phyloP scores from a whole-genome alignment of 2,797 vertebrate genomes.

The Neosilurus hyrtlii region DNA sequence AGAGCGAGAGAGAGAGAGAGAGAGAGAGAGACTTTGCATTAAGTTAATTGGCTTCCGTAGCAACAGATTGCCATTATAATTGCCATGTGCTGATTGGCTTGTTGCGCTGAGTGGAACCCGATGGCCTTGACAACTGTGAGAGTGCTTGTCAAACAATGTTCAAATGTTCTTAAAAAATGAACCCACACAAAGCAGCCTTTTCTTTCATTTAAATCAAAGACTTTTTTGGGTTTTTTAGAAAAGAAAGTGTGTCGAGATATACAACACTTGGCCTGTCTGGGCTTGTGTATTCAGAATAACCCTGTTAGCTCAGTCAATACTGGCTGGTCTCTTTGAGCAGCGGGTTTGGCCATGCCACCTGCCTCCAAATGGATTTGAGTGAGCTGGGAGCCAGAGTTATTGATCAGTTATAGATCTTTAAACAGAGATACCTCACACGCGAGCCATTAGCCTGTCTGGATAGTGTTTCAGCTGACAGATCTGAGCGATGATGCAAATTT shows the following conservation, averaged over 20 bases:
- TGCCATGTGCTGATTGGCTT: slow-evolving; percentile 47
- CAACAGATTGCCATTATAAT: slow-evolving; percentile 60
- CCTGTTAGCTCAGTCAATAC: slow-evolving; percentile 63
- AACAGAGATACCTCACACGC: slow-evolving; percentile 69
- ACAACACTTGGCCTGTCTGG: slow-evolving; percentile 19
- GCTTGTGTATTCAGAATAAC: slow-evolving; percentile 52
- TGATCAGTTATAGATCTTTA: slow-evolving; percentile 79
- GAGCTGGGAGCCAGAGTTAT: slow-evolving; percentile 71
- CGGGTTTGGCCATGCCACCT: slow-evolving; percentile 55
- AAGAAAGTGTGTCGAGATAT: not conserved
- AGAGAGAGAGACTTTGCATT: slow-evolving; percentile 42
- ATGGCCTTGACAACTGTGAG: slow-evolving; percentile 54
- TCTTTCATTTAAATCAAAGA: slow-evolving; percentile 32
- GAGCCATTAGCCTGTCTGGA: slow-evolving; percentile 75
- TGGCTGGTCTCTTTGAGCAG: slow-evolving; percentile 43
- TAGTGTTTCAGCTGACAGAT: slow-evolving; percentile 77
- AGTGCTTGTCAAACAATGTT: slow-evolving; percentile 31
- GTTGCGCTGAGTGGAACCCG: slow-evolving; percentile 41
- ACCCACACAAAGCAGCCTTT: slow-evolving; percentile 16
- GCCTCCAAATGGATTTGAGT: slow-evolving; percentile 66
- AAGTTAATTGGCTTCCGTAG: slow-evolving; percentile 62
- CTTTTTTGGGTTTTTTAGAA: slow-evolving; percentile 8
- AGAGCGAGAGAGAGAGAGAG: slow-evolving; percentile 7
- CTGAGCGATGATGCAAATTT: slow-evolving; percentile 65
- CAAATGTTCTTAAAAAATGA: slow-evolving; percentile 44